These are phyloP conservation scores for Trachelus stipa DNA, from an alignment of 2,888 invertebrate species.

Conservation along the genomic window DNA sequence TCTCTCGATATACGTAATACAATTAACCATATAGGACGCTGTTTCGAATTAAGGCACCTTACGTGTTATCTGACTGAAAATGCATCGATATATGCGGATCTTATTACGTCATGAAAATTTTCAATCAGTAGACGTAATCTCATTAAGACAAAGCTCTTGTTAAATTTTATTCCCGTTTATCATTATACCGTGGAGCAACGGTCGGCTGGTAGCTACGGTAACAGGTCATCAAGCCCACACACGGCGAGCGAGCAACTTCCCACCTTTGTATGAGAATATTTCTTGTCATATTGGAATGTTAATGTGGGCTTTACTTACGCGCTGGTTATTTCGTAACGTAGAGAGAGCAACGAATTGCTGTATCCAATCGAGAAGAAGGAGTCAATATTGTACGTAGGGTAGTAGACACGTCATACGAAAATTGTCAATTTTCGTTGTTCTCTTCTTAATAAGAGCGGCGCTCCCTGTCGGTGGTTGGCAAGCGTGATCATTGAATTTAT, in stretches of 20 bases:
- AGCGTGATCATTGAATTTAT: slow-evolving; percentile 8
- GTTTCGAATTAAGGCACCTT: background rate
- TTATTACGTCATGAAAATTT: background rate
- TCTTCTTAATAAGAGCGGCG: background rate
- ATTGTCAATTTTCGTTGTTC: background rate
- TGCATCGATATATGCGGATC: background rate
- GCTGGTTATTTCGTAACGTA: background rate
- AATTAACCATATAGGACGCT: background rate
- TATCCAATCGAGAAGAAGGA: background rate
- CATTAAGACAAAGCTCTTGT: background rate
- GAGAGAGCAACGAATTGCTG: background rate
- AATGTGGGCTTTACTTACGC: background rate
- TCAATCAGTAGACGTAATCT: background rate
- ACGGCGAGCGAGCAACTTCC: background rate
- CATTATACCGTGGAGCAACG: background rate
- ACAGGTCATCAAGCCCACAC: background rate
- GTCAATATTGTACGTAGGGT: background rate
- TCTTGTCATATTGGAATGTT: background rate
- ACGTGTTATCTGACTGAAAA: background rate
- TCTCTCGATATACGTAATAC: background rate
- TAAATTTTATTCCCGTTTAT: background rate
- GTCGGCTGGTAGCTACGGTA: background rate
- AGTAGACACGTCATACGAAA: background rate
- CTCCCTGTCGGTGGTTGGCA: background rate
- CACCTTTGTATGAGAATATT: background rate